Base-by-base conservation (phyloP, 2,888 invertebrate genomes). In the Scaptomyza flava region DNA sequence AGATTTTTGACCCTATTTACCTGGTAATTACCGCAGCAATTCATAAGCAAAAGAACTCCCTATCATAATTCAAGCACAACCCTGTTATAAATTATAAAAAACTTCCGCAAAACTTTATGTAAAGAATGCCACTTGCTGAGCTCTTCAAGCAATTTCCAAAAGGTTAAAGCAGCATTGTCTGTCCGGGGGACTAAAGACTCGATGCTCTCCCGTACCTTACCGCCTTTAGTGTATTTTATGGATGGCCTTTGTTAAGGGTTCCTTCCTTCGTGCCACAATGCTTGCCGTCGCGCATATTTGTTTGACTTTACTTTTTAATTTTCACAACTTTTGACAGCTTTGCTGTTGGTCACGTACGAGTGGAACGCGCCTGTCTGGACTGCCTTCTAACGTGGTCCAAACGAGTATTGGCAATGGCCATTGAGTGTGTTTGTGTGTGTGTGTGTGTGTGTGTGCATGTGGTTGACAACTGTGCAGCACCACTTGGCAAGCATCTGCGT, bases 241-340 rank as follows among this genome's bases (percentile, higher is more conserved):
- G 34, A 61, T 66, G 59, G 33, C 70, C 45, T 74, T 63, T 53
- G 45, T 50, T 30, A 27, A 9, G 60, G 23, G 53, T 47, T 6
- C 3, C 33, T 38, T 17, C 41, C 12, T 12, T 42, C 66, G 27
- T 54, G 66, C 54, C 64, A 54, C 59, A 68, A 64, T 53, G 51
- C 65, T 73, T 56, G 67, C 66, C 70, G 34, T 47, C 57, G 69
- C 80, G 80, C 82, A 84, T 82, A 84, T 83, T 83, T 83, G 84
- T 79, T 82, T 68, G 84, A 83, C 72, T 83, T 83, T 83, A 84
- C 79, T 83, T 83, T 81, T 84, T 83, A 83, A 84, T 83, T 83
- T 83, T 84, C 82, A 71, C 84, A 84, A 84, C 80, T 84, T 83
- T 83, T 83, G 82, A 84, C 82, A 84, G 84, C 80, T 71, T 61